Percentiles rank a stretch among this genome's conserved stretches.
phyloP scores from a whole-genome alignment of 2,888 invertebrate genomes.

The Athalia rosae region DNA sequence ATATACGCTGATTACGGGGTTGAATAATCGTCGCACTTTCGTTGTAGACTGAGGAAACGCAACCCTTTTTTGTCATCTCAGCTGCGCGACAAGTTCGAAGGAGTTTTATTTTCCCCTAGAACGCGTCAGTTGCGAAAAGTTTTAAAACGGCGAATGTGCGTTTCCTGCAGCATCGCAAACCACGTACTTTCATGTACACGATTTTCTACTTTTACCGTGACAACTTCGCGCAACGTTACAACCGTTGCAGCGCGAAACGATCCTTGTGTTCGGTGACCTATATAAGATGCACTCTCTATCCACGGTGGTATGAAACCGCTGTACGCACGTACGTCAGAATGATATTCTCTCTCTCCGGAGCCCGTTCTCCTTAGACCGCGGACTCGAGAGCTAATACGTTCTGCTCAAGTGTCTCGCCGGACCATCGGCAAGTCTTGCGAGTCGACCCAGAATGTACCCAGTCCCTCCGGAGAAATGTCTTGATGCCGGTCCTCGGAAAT shows the following conservation, averaged over 20 bases:
- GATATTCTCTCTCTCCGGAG: constrained; percentile 9
- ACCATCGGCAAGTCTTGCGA: background rate
- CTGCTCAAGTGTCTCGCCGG: constrained; percentile 14
- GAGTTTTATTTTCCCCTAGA: background rate
- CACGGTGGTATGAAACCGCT: background rate
- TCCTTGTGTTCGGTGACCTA: constrained; percentile 31
- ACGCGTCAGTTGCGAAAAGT: background rate
- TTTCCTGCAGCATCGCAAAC: background rate
- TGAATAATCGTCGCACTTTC: no score
- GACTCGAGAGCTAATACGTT: background rate
- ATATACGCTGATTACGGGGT: no score
- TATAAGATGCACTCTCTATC: constrained; percentile 31
- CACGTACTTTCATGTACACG: background rate
- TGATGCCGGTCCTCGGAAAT: background rate
- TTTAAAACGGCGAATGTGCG: background rate
- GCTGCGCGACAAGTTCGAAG: background rate
- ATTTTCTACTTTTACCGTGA: constrained; percentile 11
- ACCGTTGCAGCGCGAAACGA: background rate
- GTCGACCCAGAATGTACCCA: constrained; percentile 11
- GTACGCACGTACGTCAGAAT: constrained; percentile 14
- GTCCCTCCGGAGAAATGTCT: constrained; percentile 16
- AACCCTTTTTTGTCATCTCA: background rate
- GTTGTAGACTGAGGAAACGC: no score
- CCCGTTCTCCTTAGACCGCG: constrained; percentile 16
- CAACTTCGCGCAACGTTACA: background rate